These are phyloP conservation scores for Rhinogobius similis DNA, from an alignment of 2,113 vertebrate genomes.

Conservation along the genomic window DNA sequence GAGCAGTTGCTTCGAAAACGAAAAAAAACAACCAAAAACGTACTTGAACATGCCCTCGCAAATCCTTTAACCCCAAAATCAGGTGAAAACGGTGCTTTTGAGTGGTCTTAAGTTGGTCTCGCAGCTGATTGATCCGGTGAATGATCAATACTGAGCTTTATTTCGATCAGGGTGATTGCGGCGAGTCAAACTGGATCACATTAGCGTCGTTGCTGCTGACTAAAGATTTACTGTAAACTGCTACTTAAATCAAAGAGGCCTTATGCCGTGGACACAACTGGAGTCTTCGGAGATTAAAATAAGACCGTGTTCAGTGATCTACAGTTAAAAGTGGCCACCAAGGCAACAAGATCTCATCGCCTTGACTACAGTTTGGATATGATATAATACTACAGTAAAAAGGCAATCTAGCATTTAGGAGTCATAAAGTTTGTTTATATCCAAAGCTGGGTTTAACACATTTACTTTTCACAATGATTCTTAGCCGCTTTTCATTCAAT, in stretches of 20 bases:
- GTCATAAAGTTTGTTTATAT: too few relatives aligned
- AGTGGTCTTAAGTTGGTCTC: background rate
- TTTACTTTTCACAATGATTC: too few relatives aligned
- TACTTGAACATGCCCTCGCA: background rate
- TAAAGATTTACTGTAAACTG: constrained; percentile 6
- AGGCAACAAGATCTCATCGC: background rate
- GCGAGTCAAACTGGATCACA: background rate
- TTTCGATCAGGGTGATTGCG: background rate
- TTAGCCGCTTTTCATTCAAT: too few relatives aligned
- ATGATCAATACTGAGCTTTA: constrained; percentile 7
- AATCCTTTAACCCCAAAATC: constrained; percentile 6
- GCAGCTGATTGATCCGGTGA: background rate
- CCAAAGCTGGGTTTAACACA: too few relatives aligned
- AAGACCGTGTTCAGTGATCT: background rate
- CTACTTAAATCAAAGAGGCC: background rate
- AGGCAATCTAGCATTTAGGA: too few relatives aligned
- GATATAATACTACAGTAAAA: background rate
- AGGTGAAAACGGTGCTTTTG: background rate
- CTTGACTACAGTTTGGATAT: background rate
- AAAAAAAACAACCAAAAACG: background rate
- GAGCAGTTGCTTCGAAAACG: background rate
- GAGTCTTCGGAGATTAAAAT: background rate
- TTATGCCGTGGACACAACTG: background rate
- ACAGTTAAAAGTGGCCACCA: background rate
- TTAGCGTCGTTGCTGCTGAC: constrained; percentile 5